Conservation (phyloP, 2,888 invertebrate genomes). For the Microctonus aethiopoides region DNA sequence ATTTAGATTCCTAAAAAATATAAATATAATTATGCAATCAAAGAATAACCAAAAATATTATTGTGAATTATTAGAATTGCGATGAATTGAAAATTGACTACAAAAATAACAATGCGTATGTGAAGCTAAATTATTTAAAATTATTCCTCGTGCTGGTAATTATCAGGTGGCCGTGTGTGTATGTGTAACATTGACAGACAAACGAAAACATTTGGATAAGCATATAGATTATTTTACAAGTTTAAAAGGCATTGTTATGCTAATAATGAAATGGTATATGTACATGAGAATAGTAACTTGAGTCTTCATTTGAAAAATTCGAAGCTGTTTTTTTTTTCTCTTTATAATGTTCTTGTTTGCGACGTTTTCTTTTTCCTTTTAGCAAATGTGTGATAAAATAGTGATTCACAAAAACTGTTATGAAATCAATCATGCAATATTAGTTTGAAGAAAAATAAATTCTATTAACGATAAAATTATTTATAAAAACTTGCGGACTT, state of each 20-base stretch:
- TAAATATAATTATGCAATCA: constrained; percentile 3
- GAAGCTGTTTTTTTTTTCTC: not conserved
- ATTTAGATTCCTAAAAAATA: constrained; percentile 71
- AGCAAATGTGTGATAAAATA: not conserved
- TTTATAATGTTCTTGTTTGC: not conserved
- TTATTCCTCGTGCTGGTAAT: constrained; percentile 5
- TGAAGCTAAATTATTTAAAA: constrained; percentile 53
- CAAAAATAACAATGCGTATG: constrained; percentile 57
- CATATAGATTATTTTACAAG: not conserved
- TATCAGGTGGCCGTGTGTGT: not conserved
- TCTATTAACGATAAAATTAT: not conserved
- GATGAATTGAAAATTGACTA: constrained; percentile 56
- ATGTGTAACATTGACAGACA: not conserved
- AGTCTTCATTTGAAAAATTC: not conserved
- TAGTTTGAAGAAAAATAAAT: not conserved
- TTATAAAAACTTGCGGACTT: not conserved
- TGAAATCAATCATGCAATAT: constrained; percentile 7
- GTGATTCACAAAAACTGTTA: not conserved
- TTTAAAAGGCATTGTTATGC: not conserved
- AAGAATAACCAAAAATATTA: not conserved
- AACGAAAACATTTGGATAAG: not conserved
- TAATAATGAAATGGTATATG: not conserved
- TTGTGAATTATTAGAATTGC: constrained; percentile 46
- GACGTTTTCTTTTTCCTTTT: not conserved
- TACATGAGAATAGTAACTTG: not conserved